phyloP scores from a whole-genome alignment of 2,797 vertebrate species.

The Danio jaintianensis region DNA sequence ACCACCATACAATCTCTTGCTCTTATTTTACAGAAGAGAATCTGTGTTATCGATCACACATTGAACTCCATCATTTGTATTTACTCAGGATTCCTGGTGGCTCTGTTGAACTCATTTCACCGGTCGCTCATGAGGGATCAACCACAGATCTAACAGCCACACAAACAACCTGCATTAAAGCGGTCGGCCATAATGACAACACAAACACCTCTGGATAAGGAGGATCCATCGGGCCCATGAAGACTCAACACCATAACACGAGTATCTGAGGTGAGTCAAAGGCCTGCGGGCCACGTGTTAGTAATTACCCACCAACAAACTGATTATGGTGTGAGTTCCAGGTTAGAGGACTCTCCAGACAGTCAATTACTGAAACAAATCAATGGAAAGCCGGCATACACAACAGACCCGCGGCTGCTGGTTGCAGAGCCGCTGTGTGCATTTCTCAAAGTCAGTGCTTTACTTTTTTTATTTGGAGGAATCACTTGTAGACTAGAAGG shows the following conservation, averaged over 20 bases:
- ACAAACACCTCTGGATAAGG: background rate
- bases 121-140: background rate
- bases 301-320: slow-evolving; percentile 52
- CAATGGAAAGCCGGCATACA: slow-evolving; percentile 46
- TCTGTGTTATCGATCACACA: background rate
- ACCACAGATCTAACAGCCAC: background rate
- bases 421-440: slow-evolving; percentile 8
- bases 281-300: slow-evolving; percentile 41
- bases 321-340: slow-evolving; percentile 53
- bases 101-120: background rate
- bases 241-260: background rate
- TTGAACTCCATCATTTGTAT: background rate
- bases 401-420: slow-evolving; percentile 39
- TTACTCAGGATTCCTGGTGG: background rate
- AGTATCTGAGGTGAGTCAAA: slow-evolving; percentile 37
- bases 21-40: background rate
- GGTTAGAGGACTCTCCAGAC: slow-evolving; percentile 54
- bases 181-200: background rate
- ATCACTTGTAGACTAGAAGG: background rate
- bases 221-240: background rate
- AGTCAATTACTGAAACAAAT: slow-evolving; percentile 57
- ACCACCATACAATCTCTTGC: too few species aligned
- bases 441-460: slow-evolving; percentile 29
- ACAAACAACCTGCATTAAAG: slow-evolving; percentile 2
- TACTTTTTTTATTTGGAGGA: slow-evolving; percentile 12